phyloP scores from a whole-genome alignment of 2,888 invertebrate species.

The Copidosoma aretas region DNA sequence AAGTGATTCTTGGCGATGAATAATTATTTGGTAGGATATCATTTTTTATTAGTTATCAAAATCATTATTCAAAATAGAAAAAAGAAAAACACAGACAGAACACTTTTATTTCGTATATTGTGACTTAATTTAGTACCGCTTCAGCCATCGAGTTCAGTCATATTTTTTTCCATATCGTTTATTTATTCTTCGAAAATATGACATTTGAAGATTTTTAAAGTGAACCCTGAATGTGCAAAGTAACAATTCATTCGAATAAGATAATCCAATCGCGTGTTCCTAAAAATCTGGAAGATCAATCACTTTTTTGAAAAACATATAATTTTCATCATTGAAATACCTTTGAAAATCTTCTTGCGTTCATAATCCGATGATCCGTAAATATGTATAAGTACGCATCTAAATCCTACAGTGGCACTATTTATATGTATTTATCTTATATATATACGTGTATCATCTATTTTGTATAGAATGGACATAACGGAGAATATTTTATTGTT shows the following conservation, averaged over 20 bases:
- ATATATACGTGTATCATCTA: neutral
- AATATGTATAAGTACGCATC: conserved; percentile 6
- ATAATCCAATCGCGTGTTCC: too few species aligned
- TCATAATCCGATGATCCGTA: conserved; percentile 4
- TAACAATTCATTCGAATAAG: neutral
- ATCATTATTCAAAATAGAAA: too few species aligned
- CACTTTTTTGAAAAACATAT: too few species aligned
- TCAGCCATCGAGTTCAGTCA: conserved; percentile 10
- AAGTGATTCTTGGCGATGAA: too few species aligned
- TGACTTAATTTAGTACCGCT: conserved; percentile 2
- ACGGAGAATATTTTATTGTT: conserved; percentile 14
- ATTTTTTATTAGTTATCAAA: too few species aligned
- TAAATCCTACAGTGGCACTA: conserved; percentile 26
- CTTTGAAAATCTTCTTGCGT: conserved; percentile 18
- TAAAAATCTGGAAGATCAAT: too few species aligned
- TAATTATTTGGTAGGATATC: too few species aligned
- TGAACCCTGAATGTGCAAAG: neutral
- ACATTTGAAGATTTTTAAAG: conserved; percentile 11
- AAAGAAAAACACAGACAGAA: too few species aligned
- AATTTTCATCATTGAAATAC: conserved; percentile 8
- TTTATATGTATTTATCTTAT: neutral
- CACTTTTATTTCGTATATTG: neutral
- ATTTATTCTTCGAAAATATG: conserved; percentile 3
- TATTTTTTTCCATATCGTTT: neutral
- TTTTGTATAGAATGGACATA: conserved; percentile 23